phyloP scores from a whole-genome alignment of 2,888 invertebrate genomes.

The Lucinisca nassula region DNA sequence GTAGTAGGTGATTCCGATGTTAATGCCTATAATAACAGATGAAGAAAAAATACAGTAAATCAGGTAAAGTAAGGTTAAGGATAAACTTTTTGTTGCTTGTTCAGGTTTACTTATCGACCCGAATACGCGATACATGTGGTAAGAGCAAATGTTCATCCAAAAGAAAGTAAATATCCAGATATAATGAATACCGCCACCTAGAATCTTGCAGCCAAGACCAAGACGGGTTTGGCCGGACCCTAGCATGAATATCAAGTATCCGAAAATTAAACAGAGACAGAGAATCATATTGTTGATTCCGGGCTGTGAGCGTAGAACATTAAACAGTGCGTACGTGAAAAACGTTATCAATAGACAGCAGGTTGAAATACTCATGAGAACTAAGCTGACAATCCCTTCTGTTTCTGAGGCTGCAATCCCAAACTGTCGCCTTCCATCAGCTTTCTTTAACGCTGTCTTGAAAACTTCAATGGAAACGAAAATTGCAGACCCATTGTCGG shows the following conservation, averaged over 20 bases:
- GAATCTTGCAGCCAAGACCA: conserved; percentile 42
- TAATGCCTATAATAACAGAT: conserved; percentile 26
- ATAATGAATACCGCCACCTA: conserved; percentile 70
- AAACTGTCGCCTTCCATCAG: not conserved
- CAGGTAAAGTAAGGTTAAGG: not conserved
- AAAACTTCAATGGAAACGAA: not conserved
- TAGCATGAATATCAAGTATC: conserved; percentile 64
- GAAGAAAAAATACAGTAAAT: conserved; percentile 3
- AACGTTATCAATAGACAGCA: conserved; percentile 63
- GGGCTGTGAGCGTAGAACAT: conserved; percentile 60
- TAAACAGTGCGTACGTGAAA: conserved; percentile 54
- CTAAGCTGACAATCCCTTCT: conserved; percentile 36
- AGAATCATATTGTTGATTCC: conserved; percentile 70
- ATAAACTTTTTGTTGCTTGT: not conserved
- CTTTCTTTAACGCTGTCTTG: not conserved
- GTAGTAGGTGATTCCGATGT: not conserved
- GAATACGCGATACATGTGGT: conserved; percentile 72
- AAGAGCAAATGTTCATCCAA: conserved; percentile 72
- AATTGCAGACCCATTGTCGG: not conserved
- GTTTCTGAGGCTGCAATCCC: not conserved
- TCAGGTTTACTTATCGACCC: not conserved
- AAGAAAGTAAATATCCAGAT: conserved; percentile 66
- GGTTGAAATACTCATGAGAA: conserved; percentile 53
- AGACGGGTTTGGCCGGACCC: conserved; percentile 21
- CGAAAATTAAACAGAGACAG: conserved; percentile 51